Conservation (phyloP, 2,797 vertebrate genomes). For the Orestias chungarensis region DNA sequence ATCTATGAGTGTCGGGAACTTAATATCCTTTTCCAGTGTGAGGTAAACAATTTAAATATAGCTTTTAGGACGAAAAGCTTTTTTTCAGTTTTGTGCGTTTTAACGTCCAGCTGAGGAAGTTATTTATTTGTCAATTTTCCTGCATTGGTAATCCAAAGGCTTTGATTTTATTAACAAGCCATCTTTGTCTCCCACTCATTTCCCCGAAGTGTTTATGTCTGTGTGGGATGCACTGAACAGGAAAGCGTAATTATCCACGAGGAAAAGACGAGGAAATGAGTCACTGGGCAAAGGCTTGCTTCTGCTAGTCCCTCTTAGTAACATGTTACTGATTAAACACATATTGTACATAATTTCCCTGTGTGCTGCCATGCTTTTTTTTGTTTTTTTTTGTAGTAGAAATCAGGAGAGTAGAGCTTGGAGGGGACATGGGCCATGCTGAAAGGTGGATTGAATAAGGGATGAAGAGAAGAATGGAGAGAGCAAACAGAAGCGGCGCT, state of each 20-base stretch:
- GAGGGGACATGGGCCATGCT: not conserved
- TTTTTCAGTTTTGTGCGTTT: not conserved
- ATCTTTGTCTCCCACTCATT: conserved; percentile 30
- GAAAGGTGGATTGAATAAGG: conserved; percentile 8
- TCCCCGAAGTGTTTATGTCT: conserved; percentile 62
- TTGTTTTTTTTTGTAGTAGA: not conserved
- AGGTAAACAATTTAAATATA: too few species aligned
- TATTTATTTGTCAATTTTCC: not conserved
- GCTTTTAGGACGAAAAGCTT: too few species aligned
- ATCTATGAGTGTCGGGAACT: not conserved
- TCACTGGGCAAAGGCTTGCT: not conserved
- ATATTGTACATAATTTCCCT: conserved; percentile 14
- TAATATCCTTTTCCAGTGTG: too few species aligned
- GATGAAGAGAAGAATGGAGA: not conserved
- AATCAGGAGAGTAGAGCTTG: too few species aligned
- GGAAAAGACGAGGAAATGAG: conserved; percentile 10
- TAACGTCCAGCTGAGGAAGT: not conserved
- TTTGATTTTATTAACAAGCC: conserved; percentile 19
- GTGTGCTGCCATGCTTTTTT: too few species aligned
- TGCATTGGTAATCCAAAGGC: conserved; percentile 35
- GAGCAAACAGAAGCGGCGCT: conserved; percentile 28
- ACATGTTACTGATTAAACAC: conserved; percentile 18
- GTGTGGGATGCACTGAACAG: conserved; percentile 29
- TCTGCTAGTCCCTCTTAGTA: conserved; percentile 14
- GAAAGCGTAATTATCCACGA: conserved; percentile 57